These are phyloP conservation scores for Myotis vivesi DNA, from an alignment of 2,797 vertebrate species.

Conservation along the genomic window DNA sequence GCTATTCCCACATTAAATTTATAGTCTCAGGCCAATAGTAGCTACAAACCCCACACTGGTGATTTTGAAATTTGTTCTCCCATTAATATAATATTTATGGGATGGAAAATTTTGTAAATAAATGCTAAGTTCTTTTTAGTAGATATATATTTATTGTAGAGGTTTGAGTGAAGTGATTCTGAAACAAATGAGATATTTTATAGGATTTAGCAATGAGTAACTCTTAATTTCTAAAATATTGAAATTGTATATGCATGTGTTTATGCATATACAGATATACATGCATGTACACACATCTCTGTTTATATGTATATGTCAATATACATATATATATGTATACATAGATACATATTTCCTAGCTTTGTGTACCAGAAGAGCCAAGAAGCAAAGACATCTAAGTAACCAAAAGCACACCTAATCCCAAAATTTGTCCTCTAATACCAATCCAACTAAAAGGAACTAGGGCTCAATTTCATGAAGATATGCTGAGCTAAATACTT, in stretches of 20 bases:
- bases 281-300: neutral
- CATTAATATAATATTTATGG: neutral
- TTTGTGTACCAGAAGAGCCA: neutral
- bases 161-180: neutral
- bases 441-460: neutral
- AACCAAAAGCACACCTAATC: neutral
- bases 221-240: neutral
- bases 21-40: neutral
- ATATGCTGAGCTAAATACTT: neutral
- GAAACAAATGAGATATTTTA: neutral
- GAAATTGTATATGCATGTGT: neutral
- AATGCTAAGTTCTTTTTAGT: conserved; percentile 3
- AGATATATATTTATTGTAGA: neutral
- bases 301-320: neutral
- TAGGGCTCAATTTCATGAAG: neutral
- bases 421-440: neutral
- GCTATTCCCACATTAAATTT: neutral
- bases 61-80: conserved; percentile 8
- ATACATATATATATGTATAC: neutral
- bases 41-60: neutral
- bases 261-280: neutral
- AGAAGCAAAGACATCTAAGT: neutral
- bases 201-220: neutral
- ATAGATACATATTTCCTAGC: neutral
- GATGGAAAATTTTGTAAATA: neutral